A percentile compares a stretch with the other conserved stretches of the same genome.
Conservation (phyloP, 2,888 invertebrate genomes). For the Chirona hameri region DNA sequence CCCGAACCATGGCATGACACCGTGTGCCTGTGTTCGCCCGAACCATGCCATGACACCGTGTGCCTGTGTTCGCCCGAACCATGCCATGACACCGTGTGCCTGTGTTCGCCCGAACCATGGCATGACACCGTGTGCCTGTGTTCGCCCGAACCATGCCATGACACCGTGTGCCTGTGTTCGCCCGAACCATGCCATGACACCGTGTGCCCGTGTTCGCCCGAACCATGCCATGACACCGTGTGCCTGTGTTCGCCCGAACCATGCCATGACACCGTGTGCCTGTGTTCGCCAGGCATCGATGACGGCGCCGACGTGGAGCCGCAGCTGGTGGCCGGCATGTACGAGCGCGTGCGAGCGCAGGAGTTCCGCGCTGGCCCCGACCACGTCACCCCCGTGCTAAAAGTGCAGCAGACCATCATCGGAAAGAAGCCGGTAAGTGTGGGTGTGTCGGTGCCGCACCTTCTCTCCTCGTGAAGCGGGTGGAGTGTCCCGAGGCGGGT, state of each 20-base stretch:
- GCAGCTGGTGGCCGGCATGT: conserved; percentile 88
- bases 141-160: too few species aligned
- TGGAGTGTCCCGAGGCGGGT: too few species aligned
- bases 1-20: not conserved
- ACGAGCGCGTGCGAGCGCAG: conserved; percentile 89
- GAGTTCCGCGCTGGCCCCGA: conserved; percentile 96
- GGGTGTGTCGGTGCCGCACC: not conserved
- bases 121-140: too few species aligned
- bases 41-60: not conserved
- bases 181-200: not conserved
- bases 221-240: not conserved
- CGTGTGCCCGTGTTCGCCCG: not conserved
- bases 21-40: too few species aligned
- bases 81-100: not conserved
- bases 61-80: not conserved
- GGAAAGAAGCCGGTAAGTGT: conserved; percentile 76
- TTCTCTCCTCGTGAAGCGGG: too few species aligned
- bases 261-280: not conserved
- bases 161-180: not conserved
- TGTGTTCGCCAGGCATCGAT: conserved; percentile 64
- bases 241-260: not conserved
- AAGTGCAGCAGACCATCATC: conserved; percentile 94
- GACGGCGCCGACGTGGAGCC: conserved; percentile 91
- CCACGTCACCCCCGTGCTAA: conserved; percentile 78
- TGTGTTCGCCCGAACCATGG: not conserved